Conservation (phyloP, 64 coral and sea anemone species). For the Actinia tenebrosa region DNA sequence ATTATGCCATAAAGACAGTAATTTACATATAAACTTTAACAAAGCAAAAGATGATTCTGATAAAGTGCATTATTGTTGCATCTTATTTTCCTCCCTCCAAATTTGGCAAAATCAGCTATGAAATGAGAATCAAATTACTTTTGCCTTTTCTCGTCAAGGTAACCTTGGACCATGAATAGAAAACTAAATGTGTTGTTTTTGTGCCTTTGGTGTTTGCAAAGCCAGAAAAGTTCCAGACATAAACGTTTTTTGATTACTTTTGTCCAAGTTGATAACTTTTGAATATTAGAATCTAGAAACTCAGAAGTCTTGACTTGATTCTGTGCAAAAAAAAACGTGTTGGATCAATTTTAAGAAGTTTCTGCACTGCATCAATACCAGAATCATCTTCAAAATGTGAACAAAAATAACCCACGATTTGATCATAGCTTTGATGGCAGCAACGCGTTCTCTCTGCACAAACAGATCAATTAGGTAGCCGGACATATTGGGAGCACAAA, state of each 20-base stretch:
- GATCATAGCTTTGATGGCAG: constrained; percentile 85
- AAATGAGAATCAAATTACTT: no score
- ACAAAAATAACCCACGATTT: constrained; percentile 99
- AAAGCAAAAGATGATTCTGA: constrained; percentile 7
- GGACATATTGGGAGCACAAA: constrained; percentile 94
- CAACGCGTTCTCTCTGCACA: constrained; percentile 82
- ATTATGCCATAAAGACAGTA: constrained; percentile 17
- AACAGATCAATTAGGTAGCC: constrained; percentile 99
- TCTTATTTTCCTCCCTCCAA: neutral
- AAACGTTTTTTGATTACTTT: no score
- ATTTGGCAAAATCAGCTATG: neutral
- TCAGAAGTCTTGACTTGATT: no score
- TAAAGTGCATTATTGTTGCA: neutral
- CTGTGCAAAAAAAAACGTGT: neutral
- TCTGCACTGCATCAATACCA: neutral
- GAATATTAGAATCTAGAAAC: neutral
- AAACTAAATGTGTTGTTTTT: no score
- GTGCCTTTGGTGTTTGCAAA: no score
- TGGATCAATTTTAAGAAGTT: neutral
- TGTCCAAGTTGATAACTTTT: neutral
- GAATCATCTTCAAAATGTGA: constrained; percentile 35
- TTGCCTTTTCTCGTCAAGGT: no score
- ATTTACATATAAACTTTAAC: neutral
- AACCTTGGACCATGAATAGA: no score
- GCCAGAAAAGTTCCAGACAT: no score